A percentile compares a stretch with the other conserved stretches of the same genome.
phyloP scores from a whole-genome alignment of 2,797 vertebrate genomes.

The Oophaga sylvatica region DNA sequence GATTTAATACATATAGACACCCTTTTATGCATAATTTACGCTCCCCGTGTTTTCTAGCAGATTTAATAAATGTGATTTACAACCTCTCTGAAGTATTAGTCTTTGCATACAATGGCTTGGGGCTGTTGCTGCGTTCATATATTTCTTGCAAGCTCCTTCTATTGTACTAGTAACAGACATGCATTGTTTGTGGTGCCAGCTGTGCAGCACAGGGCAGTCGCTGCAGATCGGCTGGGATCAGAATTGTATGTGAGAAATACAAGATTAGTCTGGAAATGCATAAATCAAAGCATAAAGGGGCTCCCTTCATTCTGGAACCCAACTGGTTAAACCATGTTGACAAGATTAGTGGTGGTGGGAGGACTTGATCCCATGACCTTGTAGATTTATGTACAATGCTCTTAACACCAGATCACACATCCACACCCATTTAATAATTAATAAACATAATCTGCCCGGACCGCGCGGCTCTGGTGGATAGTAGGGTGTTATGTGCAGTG shows the following conservation, averaged over 20 bases:
- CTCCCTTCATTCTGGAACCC: not conserved
- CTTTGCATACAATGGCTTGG: not conserved
- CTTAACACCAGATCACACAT: constrained; percentile 48
- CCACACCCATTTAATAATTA: constrained; percentile 53
- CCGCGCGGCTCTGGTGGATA: not conserved
- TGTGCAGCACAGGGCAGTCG: not conserved
- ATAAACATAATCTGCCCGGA: constrained; percentile 42
- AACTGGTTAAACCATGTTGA: constrained; percentile 39
- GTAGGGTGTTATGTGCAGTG: not conserved
- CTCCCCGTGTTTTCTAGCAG: not conserved
- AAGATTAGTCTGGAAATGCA: not conserved
- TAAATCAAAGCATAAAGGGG: not conserved
- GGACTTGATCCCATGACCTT: constrained; percentile 57
- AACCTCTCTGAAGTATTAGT: not conserved
- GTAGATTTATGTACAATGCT: constrained; percentile 34
- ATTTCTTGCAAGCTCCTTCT: not conserved
- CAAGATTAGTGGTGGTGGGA: constrained; percentile 40
- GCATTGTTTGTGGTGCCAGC: constrained; percentile 14
- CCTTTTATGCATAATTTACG: constrained; percentile 29
- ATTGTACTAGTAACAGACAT: constrained; percentile 15
- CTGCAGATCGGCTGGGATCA: constrained; percentile 12
- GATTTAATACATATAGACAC: constrained; percentile 31
- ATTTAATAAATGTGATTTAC: constrained; percentile 2
- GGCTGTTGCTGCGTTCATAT: not conserved
- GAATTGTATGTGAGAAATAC: not conserved